Base-by-base conservation (phyloP, 2,113 vertebrate genomes). In the Chascanopsetta lugubris region DNA sequence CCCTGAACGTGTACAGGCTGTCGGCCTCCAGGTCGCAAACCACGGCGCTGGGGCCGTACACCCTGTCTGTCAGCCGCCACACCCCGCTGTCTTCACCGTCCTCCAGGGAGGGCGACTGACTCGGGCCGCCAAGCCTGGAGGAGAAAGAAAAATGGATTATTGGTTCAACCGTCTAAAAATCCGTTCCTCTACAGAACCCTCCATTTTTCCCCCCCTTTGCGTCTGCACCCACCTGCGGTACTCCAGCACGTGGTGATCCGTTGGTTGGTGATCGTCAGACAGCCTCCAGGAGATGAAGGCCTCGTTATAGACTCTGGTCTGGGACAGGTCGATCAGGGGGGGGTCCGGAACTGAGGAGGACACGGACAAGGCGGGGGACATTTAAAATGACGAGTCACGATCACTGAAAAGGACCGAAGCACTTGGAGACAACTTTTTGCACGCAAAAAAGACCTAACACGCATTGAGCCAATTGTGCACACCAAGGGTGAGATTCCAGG, bases 281-380 rank as follows among this genome's bases (percentile, higher is more conserved):
- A 93, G 87, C 57, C 93, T 88, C 97, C 97, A 99, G 64, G 89
- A 92, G 87, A 99, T 94, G 38, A 93, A 82, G 53, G 93, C 94
- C 67, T 93, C 93, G 51, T 96, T 96, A 64, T 98, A 98, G 13
- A 98, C 89, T 82, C 77, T 94, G 88, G 94, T 95, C 30, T 74
- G 86, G 17, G 94, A 92, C 68, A 94, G 90, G 42, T 93, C 96
- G 60, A 99, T 97, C 82, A 98, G 91, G 29, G 97, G 97, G 59
- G 94, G 90, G 80, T 95, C 93, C 13, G 95, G 82, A 78, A 95
- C 96, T 99, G 73, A n/a, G n/a, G n/a, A n/a, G n/a, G n/a, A n/a
- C n/a, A n/a, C n/a, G n/a, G n/a, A n/a, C n/a, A n/a, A n/a, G n/a
- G n/a, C 77, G 26, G 10, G 4, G 18, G 18, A 13, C 29, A 0